Percentiles rank a stretch among this genome's conserved stretches.
These are phyloP conservation scores for Galeopsomyia nigrocyanea DNA, from an alignment of 2,888 invertebrate genomes.

Conservation along the genomic window DNA sequence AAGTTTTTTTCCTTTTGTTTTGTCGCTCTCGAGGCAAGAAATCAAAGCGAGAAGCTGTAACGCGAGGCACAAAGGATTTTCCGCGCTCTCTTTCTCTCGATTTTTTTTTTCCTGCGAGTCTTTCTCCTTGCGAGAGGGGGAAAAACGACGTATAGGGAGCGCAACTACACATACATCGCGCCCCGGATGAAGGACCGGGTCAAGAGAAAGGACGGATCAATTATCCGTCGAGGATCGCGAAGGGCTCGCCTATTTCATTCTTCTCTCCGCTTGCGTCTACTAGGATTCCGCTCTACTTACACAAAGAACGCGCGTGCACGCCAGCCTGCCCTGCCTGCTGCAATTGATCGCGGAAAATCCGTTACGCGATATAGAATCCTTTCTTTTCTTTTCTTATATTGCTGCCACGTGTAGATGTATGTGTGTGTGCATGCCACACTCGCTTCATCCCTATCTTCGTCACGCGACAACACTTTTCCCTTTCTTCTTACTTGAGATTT, in stretches of 20 bases:
- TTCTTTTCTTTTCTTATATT: neutral
- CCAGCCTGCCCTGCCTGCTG: neutral
- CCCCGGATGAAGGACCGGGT: conserved; percentile 34
- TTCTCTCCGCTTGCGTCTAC: conserved; percentile 11
- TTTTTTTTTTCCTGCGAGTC: too few species aligned
- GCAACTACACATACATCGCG: conserved; percentile 2
- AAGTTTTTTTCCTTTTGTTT: neutral
- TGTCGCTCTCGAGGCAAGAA: conserved; percentile 8
- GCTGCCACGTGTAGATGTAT: too few species aligned
- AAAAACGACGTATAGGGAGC: conserved; percentile 17
- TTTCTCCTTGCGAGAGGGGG: neutral
- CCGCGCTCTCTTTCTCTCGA: conserved; percentile 5
- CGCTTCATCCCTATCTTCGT: too few species aligned
- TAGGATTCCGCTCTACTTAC: conserved; percentile 16
- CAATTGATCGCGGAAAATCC: conserved; percentile 36
- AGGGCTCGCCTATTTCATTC: conserved; percentile 10
- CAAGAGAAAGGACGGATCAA: conserved; percentile 44
- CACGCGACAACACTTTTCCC: neutral
- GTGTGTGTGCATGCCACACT: too few species aligned
- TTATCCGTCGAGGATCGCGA: conserved; percentile 33
- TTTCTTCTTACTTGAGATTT: neutral
- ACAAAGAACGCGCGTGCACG: conserved; percentile 17
- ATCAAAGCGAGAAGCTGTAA: conserved; percentile 21
- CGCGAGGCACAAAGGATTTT: conserved; percentile 34
- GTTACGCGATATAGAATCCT: conserved; percentile 29